Percentiles rank a stretch among this genome's conserved stretches.
phyloP scores from a whole-genome alignment of 2,888 invertebrate genomes.

The Heliconius sara region DNA sequence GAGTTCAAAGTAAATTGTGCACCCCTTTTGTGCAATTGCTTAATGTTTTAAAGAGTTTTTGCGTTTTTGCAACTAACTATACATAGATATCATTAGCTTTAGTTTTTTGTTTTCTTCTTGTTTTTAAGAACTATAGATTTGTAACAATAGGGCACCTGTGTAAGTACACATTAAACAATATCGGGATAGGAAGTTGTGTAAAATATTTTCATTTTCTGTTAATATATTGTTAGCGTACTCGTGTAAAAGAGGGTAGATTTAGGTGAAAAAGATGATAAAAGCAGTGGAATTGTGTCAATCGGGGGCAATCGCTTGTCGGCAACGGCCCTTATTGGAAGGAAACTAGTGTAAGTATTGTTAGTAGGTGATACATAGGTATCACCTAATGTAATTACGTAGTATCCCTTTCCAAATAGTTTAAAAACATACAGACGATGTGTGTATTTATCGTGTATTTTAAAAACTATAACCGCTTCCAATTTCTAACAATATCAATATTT shows the following conservation, averaged over 20 bases:
- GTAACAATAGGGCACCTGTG: background rate
- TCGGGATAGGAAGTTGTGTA: background rate
- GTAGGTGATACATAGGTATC: too few species aligned
- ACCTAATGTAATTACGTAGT: too few species aligned
- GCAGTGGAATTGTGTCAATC: too few species aligned
- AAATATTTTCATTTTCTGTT: background rate
- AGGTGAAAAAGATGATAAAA: too few species aligned
- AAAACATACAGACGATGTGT: too few species aligned
- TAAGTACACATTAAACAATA: background rate
- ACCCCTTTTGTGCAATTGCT: slow-evolving; percentile 34
- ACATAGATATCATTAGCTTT: background rate
- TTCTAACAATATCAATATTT: background rate
- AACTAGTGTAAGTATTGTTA: too few species aligned
- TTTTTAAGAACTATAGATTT: background rate
- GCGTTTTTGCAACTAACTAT: background rate
- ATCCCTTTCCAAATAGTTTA: too few species aligned
- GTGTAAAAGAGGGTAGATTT: too few species aligned
- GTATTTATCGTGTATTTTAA: too few species aligned
- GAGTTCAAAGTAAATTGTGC: slow-evolving; percentile 40
- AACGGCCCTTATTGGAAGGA: too few species aligned
- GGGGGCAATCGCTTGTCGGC: too few species aligned
- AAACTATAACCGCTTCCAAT: too few species aligned
- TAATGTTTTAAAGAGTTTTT: background rate
- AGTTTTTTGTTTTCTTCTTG: background rate
- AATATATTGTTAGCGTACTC: background rate